phyloP scores from a whole-genome alignment of 2,797 vertebrate species.

The Enteromius radiatus region DNA sequence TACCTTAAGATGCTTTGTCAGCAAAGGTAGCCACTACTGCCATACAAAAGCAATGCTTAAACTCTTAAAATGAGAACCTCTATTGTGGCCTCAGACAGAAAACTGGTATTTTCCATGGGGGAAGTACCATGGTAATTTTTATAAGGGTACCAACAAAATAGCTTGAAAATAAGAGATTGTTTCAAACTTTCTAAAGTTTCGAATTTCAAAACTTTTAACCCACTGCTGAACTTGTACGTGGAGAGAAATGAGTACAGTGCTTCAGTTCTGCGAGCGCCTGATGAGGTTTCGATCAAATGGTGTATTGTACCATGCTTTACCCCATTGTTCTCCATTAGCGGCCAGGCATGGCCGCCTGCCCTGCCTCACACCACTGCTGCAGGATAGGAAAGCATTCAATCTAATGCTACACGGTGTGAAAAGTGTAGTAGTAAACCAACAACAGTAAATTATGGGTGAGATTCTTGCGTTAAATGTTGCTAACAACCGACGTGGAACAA shows the following conservation, averaged over 20 bases:
- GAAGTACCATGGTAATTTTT: conserved; percentile 3
- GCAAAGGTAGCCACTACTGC: background rate
- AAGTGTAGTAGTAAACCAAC: conserved; percentile 46
- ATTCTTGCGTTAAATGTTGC: background rate
- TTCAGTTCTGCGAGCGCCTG: background rate
- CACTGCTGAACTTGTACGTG: background rate
- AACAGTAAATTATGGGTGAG: background rate
- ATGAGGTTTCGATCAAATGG: conserved; percentile 31
- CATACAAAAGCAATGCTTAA: background rate
- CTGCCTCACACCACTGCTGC: conserved; percentile 56
- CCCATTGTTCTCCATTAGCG: conserved; percentile 64
- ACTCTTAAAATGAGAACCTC: background rate
- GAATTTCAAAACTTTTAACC: conserved; percentile 21
- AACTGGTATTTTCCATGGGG: background rate
- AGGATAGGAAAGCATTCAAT: conserved; percentile 30
- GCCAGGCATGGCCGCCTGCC: conserved; percentile 62
- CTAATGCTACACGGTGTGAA: conserved; percentile 31
- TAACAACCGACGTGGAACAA: conserved; percentile 1
- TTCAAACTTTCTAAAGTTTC: conserved; percentile 37
- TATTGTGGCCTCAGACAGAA: background rate
- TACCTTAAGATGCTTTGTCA: background rate
- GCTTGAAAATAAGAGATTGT: background rate
- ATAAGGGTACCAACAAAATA: background rate
- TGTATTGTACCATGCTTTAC: conserved; percentile 61
- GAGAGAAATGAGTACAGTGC: background rate